Evolutionary conservation across 2,888 invertebrate species (phyloP), one percentile per base, ranked within the genome.

Genomic region (Brachyopa scutellaris): DNA sequence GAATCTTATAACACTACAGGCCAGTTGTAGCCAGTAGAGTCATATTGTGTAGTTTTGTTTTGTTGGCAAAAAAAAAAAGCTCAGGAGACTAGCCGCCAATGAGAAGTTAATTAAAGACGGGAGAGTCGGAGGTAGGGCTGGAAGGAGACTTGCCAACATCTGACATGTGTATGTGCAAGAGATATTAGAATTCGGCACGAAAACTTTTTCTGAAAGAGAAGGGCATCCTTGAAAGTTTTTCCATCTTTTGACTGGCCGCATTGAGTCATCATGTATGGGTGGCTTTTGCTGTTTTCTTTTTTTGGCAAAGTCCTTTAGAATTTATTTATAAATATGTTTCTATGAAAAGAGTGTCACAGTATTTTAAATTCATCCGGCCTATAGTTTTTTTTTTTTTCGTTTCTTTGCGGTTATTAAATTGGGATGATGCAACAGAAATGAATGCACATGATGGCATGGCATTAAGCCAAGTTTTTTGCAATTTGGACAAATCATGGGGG

Each of bases 91-190:
- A 49, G 42, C 70, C 61, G 59, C 45, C 82, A 77, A 82, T 82
- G 82, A 77, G 77, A 82, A 77, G 82, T 82, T 82, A 82, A 82
- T 82, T 82, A 82, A 82, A 72, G 79, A 23, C 64, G 66, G 53
- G 40, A 66, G 59, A 45, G 33, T 17, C 29, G 13, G 31, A 47
- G 31, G 47, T 23, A 31, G 49, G 8, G 2, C n/a, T 21, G 38
- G 59, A 26, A n/a, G 40, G 38, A 4, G 7, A 26, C 29, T 40
- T 64, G 26, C 21, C 2, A 73, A 36, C 76, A 53, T 77, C 64
- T 66, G 59, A 77, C 77, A 72, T 53, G 59, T 77, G 70, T 64
- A 53, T 53, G 42, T 33, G 42, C 15, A 49, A 66, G 77, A 82
- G 59, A 66, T 77, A 82, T 76, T 72, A 66, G 77, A 9, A 82